These are phyloP conservation scores for Coelopa frigida DNA, from an alignment of 1,140 invertebrate species.

Conservation along the genomic window DNA sequence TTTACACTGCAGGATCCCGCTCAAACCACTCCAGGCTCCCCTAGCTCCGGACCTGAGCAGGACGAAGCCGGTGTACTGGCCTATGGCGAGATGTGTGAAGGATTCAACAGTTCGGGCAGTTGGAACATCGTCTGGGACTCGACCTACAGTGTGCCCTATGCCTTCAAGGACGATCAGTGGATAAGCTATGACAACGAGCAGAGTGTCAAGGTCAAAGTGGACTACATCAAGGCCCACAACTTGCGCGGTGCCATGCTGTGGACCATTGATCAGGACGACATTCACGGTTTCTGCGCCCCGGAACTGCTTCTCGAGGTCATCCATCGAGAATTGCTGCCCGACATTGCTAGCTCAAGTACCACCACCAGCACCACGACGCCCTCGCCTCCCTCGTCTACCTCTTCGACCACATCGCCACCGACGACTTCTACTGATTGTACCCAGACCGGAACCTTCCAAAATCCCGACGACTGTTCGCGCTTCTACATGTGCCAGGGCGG, in stretches of 20 bases:
- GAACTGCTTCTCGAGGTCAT: too few relatives aligned
- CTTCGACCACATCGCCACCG: background rate
- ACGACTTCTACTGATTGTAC: background rate
- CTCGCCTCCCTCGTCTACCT: background rate
- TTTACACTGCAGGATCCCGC: conserved; percentile 51
- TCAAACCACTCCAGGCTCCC: conserved; percentile 49
- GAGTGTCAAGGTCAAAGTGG: conserved; percentile 42
- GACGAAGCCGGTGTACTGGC: conserved; percentile 60
- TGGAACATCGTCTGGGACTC: conserved; percentile 23
- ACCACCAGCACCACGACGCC: background rate
- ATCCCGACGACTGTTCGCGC: background rate
- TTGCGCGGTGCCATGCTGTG: conserved; percentile 56
- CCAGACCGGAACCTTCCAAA: background rate
- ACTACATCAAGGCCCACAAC: conserved; percentile 33
- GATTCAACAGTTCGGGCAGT: conserved; percentile 11
- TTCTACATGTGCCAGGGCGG: conserved; percentile 2
- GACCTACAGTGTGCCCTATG: conserved; percentile 39
- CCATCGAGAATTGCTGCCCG: too few relatives aligned
- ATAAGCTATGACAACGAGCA: conserved; percentile 43
- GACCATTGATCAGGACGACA: conserved; percentile 57
- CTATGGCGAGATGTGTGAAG: conserved; percentile 61
- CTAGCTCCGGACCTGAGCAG: conserved; percentile 30
- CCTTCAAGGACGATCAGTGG: conserved; percentile 43
- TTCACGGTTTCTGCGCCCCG: conserved; percentile 45
- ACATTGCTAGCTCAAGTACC: too few relatives aligned